Evolutionary conservation across 2,888 invertebrate species (phyloP), one percentile per base, ranked within the genome.

Genomic region (Drosophila anceps): DNA sequence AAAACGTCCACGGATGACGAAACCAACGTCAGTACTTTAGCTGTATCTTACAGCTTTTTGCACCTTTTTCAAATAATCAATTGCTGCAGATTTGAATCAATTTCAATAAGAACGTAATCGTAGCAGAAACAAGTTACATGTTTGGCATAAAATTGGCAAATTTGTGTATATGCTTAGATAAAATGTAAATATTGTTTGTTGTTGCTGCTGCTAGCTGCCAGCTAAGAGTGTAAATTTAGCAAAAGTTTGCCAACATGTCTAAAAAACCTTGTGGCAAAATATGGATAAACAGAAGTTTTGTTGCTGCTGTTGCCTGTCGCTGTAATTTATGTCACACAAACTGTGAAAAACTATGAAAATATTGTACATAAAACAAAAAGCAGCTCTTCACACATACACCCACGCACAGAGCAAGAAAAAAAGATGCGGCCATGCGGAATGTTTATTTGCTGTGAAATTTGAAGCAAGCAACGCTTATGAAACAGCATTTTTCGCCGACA

Each of bases 391-490:
- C 37, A 51, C 43, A 66, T 46, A 29, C 0, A 20, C 10, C 8
- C 20, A 15, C n/a, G 29, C 0, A n/a, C 6, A 35, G 15, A 58
- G 41, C 50, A 33, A 35, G 31, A 67, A 64, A 62, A 69, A 73
- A 50, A 59, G 54, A 82, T 74, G 69, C 70, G 78, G 64, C 69
- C 65, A 80, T 78, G 83, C 78, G 85, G 75, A 88, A 88, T 88
- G 85, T 88, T 80, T 88, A 88, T 85, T 88, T 82, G 73, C 69
- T 78, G 78, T 78, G 78, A 80, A 82, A 85, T 82, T 73, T 82
- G 69, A 82, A 67, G 69, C 76, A 78, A 64, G 71, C 84, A 69
- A 71, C 66, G 68, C 61, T 69, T 79, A 4, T 15, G 15, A 13
- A 44, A 44, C 15, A 44, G 4, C 15, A 27, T 44, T 44, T 44